Evolutionary conservation across 2,113 vertebrate species (phyloP).

Genomic region (Turdus rufiventris): DNA sequence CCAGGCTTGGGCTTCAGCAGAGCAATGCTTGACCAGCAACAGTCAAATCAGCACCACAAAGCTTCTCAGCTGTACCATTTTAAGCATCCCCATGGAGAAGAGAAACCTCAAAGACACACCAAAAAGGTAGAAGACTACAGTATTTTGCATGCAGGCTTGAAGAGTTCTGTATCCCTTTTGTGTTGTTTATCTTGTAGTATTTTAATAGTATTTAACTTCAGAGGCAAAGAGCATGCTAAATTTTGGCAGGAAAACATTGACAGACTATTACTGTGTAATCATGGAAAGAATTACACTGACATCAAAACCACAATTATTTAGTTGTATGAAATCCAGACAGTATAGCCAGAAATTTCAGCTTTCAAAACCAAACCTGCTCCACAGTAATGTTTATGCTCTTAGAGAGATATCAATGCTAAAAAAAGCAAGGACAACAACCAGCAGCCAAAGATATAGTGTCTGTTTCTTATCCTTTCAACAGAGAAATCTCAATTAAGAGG

Average conservation of each 20-base stretch:
- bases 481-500: background rate
- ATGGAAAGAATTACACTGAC: background rate
- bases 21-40: background rate
- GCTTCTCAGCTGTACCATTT: background rate
- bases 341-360: background rate
- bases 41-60: background rate
- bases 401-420: background rate
- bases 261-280: background rate
- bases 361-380: background rate
- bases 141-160: background rate
- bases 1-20: background rate
- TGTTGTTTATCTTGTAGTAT: background rate
- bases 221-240: background rate
- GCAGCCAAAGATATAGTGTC: background rate
- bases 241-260: background rate
- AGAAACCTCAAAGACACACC: background rate
- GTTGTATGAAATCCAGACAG: background rate
- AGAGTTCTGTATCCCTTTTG: background rate
- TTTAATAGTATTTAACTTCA: background rate
- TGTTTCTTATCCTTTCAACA: background rate
- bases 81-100: background rate
- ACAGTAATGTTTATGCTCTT: background rate
- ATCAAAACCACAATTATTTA: constrained; percentile 21
- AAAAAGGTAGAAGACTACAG: background rate
- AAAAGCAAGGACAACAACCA: background rate